These are phyloP conservation scores for Drosophila repletoides DNA, from an alignment of 1,140 invertebrate genomes.

Conservation along the genomic window DNA sequence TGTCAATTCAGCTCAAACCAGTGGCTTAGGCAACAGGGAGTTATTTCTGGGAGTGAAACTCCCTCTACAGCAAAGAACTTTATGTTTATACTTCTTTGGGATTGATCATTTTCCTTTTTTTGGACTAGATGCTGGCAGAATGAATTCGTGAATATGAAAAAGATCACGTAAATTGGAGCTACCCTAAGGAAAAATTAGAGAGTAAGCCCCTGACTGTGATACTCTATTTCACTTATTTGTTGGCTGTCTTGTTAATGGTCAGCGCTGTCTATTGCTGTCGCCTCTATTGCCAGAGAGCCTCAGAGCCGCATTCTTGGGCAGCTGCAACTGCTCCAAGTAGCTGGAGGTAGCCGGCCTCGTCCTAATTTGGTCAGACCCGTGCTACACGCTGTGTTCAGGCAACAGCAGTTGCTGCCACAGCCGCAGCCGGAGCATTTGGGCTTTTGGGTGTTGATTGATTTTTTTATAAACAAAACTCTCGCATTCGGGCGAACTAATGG, in stretches of 20 bases:
- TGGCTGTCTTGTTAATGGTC: constrained; percentile 38
- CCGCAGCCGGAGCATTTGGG: constrained; percentile 59
- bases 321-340: constrained; percentile 29
- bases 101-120: too few species aligned
- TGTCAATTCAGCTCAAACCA: too few species aligned
- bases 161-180: too few species aligned
- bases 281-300: neutral
- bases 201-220: too few species aligned
- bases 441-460: constrained; percentile 80
- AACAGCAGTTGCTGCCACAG: too few species aligned
- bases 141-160: too few species aligned
- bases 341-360: constrained; percentile 14
- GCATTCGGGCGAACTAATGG: constrained; percentile 49
- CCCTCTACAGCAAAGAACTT: neutral
- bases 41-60: constrained; percentile 1
- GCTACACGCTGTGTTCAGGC: constrained; percentile 25
- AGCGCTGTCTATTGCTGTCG: constrained; percentile 1
- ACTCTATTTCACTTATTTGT: constrained; percentile 9
- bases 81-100: neutral
- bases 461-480: constrained; percentile 69
- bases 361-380: constrained; percentile 20
- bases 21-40: too few species aligned
- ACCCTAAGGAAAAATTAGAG: too few species aligned
- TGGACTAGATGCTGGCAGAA: too few species aligned
- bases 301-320: constrained; percentile 58